A percentile compares a stretch with the other conserved stretches of the same genome.
Evolutionary conservation across 1,140 invertebrate genomes (phyloP).

Genomic region (Schlechtendalia chinensis): DNA sequence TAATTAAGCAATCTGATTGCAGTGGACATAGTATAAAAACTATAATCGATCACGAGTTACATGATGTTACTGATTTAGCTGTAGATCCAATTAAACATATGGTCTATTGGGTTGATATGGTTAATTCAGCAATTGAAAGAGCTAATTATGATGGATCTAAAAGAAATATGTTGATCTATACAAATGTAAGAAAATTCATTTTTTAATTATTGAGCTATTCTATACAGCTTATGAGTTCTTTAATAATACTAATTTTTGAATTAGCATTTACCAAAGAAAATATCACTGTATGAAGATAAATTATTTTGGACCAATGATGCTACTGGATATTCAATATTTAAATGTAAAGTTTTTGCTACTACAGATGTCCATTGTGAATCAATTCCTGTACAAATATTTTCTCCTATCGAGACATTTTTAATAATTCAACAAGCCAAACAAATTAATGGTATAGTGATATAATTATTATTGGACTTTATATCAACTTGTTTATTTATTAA

Average conservation of each 20-base stretch:
- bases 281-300: slow-evolving; percentile 82
- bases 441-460: slow-evolving; percentile 28
- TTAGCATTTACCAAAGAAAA: slow-evolving; percentile 65
- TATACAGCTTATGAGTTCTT: neutral
- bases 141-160: slow-evolving; percentile 53
- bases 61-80: slow-evolving; percentile 51
- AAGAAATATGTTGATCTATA: slow-evolving; percentile 45
- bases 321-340: slow-evolving; percentile 28
- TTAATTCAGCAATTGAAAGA: slow-evolving; percentile 51
- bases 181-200: slow-evolving; percentile 49
- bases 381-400: slow-evolving; percentile 21
- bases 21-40: slow-evolving; percentile 49
- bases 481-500: too few relatives aligned
- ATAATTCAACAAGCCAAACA: slow-evolving; percentile 36
- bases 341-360: slow-evolving; percentile 29
- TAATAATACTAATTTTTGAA: neutral
- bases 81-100: slow-evolving; percentile 53
- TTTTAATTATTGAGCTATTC: neutral
- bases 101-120: slow-evolving; percentile 54
- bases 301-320: slow-evolving; percentile 81
- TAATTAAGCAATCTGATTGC: slow-evolving; percentile 56
- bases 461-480: neutral
- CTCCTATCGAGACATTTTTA: neutral
- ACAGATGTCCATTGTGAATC: slow-evolving; percentile 23
- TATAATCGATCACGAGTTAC: slow-evolving; percentile 42